Evolutionary conservation across 1,140 invertebrate species (phyloP).

Genomic region (Rhyacophila brunnea): DNA sequence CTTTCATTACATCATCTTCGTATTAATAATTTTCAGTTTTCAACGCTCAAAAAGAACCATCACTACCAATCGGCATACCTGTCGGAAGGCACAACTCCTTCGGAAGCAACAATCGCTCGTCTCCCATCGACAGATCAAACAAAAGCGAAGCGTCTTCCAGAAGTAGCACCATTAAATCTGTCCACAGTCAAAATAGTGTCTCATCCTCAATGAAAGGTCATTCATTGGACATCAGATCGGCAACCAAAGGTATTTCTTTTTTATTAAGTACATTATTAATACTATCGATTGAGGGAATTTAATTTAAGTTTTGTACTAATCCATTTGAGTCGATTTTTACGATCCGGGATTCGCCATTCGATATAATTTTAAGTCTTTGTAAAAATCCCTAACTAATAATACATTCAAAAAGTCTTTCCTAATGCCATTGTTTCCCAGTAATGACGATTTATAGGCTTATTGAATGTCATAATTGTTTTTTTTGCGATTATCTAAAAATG

Average conservation of each 20-base stretch:
- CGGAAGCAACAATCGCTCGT: constrained; percentile 17
- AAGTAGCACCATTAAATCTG: constrained; percentile 33
- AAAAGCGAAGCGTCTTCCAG: constrained; percentile 31
- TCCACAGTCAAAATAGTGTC: constrained; percentile 28
- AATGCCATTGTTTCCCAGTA: too few species aligned
- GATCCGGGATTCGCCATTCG: too few species aligned
- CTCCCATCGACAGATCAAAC: constrained; percentile 22
- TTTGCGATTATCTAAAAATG: too few species aligned
- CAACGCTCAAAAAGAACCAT: constrained; percentile 25
- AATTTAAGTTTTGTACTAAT: too few species aligned
- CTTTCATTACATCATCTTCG: constrained; percentile 4
- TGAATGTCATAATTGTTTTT: too few species aligned
- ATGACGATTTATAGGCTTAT: too few species aligned
- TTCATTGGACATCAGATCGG: constrained; percentile 37
- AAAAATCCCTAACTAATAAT: too few species aligned
- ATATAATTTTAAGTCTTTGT: too few species aligned
- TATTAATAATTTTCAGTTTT: constrained; percentile 18
- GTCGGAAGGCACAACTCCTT: constrained; percentile 20
- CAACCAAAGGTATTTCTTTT: constrained; percentile 39
- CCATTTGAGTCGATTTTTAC: too few species aligned
- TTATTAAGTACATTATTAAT: not conserved
- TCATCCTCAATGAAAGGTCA: constrained; percentile 20
- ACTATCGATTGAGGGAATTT: too few species aligned
- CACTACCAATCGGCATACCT: constrained; percentile 5
- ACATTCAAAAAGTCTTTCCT: too few species aligned